Evolutionary conservation across 2,888 invertebrate species (phyloP), one percentile per base, ranked within the genome.

Genomic region (Vannuccia rotundouncinata): DNA sequence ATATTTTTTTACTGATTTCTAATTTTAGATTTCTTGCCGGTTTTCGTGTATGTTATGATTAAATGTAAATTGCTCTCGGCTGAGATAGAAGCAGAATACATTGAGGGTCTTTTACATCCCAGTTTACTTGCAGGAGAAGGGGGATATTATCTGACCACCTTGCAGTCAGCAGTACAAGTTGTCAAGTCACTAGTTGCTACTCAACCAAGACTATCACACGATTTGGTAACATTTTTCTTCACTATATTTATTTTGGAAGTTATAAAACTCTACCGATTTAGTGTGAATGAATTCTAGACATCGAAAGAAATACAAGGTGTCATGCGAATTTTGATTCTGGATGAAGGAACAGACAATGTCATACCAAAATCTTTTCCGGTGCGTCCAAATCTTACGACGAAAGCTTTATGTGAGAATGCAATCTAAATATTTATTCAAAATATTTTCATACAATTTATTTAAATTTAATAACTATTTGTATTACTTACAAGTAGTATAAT

Each of bases 81-180:
- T 0, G 96, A 97, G 89, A 91, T 96, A 81, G 96, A 97, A 87
- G 95, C 95, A 0, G 95, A 95, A 86, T 93, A 95, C 87, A 97
- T 97, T 95, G 95, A 95, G 90, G 95, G 90, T 29, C 90, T 98
- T 59, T 90, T 97, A 45, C 96, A 96, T 81, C 94, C 94, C 0
- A 94, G 95, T 0, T 89, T 96, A 78, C 90, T 95, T 77, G 93
- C 93, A 0, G 95, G 95, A 0, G 95, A 96, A 87, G 95, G 95
- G 0, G 95, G 95, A 1, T 97, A 96, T 89, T 96, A 96, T 87
- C 91, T 97, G 81, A 95, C 96, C 0, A 94, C 95, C 0, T 90
- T 97, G 79, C 95, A 95, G 86, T 94, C 95, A 79, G 96, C 96
- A 27, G 94, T 96, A 0, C 93, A 94, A 78, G 93, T 94, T 81